Percentiles rank a stretch among this genome's conserved stretches.
Evolutionary conservation across 2,113 vertebrate species (phyloP).

Genomic region (Passer domesticus): DNA sequence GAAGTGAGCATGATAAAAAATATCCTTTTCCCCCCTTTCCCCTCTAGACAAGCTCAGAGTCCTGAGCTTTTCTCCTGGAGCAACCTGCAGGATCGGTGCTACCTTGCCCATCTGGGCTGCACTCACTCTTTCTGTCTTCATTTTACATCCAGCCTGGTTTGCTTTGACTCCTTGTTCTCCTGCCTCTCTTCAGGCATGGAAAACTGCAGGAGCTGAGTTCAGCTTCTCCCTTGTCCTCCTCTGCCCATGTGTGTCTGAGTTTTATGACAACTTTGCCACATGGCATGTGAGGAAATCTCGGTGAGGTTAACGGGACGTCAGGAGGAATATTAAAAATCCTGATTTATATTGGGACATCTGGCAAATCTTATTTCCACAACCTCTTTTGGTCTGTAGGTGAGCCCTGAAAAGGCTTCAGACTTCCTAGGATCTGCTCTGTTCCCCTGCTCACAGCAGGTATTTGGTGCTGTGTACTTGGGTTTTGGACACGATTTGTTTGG

Average conservation of each 20-base stretch:
- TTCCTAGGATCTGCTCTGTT: background rate
- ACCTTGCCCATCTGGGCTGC: background rate
- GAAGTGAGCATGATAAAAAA: background rate
- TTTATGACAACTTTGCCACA: background rate
- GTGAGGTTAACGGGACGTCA: background rate
- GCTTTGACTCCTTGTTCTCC: constrained; percentile 1
- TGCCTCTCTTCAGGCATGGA: background rate
- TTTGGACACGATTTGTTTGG: background rate
- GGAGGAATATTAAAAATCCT: constrained; percentile 34
- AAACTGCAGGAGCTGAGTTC: background rate
- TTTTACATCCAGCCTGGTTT: background rate
- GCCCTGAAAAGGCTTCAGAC: background rate
- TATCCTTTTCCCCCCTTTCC: background rate
- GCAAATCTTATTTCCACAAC: background rate
- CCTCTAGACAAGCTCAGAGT: background rate
- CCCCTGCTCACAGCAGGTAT: background rate
- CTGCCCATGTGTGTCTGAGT: background rate
- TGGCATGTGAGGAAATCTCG: background rate
- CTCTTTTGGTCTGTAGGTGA: background rate
- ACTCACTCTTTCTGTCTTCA: background rate
- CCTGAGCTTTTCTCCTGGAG: background rate
- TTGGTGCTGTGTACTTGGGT: background rate
- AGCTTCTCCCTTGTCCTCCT: background rate
- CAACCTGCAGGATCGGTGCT: background rate
- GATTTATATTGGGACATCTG: constrained; percentile 28